Evolutionary conservation across 2,113 vertebrate genomes (phyloP).

Genomic region (Struthio camelus): DNA sequence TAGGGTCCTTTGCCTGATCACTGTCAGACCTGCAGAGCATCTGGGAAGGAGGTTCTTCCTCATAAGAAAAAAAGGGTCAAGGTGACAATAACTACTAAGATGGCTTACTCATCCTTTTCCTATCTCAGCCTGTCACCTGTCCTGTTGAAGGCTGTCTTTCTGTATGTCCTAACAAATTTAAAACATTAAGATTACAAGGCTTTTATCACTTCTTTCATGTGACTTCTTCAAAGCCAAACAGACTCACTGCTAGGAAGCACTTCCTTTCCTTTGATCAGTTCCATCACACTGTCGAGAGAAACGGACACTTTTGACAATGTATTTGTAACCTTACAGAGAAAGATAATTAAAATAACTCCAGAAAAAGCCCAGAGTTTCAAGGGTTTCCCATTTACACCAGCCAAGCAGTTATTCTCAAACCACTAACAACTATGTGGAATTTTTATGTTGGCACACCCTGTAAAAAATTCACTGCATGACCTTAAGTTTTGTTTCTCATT

Average conservation of each 20-base stretch:
- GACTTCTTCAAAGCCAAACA: not conserved
- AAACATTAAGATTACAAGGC: not conserved
- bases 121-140: not conserved
- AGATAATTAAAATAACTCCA: not conserved
- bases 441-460: not conserved
- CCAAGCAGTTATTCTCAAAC: not conserved
- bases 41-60: not conserved
- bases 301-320: not conserved
- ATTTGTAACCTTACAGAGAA: not conserved
- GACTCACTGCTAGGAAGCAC: not conserved
- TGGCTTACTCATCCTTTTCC: not conserved
- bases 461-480: not conserved
- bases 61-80: not conserved
- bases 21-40: not conserved
- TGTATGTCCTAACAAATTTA: not conserved
- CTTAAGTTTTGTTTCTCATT: rapidly evolving
- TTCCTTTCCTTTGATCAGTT: not conserved
- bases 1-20: not conserved
- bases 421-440: not conserved
- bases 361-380: not conserved
- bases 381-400: not conserved
- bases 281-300: not conserved
- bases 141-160: not conserved
- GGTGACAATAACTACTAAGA: not conserved
- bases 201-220: not conserved